Evolutionary conservation across 2,797 vertebrate genomes (phyloP).

Genomic region (Eospalax fontanierii): DNA sequence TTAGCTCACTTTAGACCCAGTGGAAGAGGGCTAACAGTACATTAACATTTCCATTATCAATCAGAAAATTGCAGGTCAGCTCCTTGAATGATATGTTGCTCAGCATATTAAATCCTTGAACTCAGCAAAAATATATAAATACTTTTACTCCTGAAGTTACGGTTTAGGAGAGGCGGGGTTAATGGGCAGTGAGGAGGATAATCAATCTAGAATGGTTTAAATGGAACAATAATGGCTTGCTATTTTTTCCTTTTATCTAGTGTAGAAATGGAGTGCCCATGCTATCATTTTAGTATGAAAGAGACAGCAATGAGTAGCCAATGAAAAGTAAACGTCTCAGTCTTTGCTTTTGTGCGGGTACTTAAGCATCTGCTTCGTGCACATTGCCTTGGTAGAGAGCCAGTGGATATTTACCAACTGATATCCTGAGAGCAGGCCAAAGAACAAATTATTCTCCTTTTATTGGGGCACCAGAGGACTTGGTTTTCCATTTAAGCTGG

Average conservation of each 20-base stretch:
- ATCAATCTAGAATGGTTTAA: constrained; percentile 88
- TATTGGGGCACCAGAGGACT: neutral
- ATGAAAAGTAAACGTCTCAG: constrained; percentile 67
- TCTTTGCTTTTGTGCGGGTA: constrained; percentile 43
- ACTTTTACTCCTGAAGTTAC: constrained; percentile 84
- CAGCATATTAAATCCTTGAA: constrained; percentile 81
- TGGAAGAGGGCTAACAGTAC: constrained; percentile 76
- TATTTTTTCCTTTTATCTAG: constrained; percentile 79
- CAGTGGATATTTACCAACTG: constrained; percentile 53
- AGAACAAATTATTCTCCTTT: constrained; percentile 29
- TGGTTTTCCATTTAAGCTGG: constrained; percentile 11
- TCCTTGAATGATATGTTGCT: constrained; percentile 83
- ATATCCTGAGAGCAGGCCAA: constrained; percentile 44
- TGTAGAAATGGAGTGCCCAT: constrained; percentile 83
- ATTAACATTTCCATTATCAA: constrained; percentile 87
- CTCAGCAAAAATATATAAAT: constrained; percentile 89
- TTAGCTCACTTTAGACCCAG: constrained; percentile 77
- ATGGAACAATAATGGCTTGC: constrained; percentile 87
- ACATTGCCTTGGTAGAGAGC: neutral
- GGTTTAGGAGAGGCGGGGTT: constrained; percentile 75
- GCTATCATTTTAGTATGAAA: constrained; percentile 70
- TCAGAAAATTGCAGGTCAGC: constrained; percentile 87
- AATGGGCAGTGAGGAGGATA: constrained; percentile 83
- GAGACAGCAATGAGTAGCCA: constrained; percentile 69
- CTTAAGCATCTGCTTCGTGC: constrained; percentile 67